Evolutionary conservation across 1,140 invertebrate genomes (phyloP), one percentile per base, ranked within the genome.

Genomic region (Berghia stephanieae): DNA sequence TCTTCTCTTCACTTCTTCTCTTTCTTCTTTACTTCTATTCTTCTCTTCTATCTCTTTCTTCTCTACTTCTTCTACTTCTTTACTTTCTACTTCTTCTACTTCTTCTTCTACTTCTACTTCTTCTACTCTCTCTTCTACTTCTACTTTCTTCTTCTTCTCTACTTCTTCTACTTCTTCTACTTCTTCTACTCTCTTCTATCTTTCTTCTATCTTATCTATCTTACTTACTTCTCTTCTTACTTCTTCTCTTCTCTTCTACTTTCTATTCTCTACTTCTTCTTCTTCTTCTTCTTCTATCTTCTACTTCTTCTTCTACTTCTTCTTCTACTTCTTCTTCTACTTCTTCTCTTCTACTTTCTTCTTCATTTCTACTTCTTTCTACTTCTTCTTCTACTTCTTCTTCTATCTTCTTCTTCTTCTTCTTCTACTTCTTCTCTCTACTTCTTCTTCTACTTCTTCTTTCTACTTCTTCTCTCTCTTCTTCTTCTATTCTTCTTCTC

Each of bases 81-180:
- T 63, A 27, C 27, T 63, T 8, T 21, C 27, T 18, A 16, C 27
- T 18, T 10, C 27, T 18, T 63, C 55, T 60, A 24, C 6, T 6
- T 60, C 55, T 10, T n/a, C 55, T 60, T n/a, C 55, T 60, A 8
- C 55, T 60, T n/a, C 55, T 60, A 24, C 55, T 60, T 60, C 55
- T 60, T 60, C 55, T 60, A 24, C 55, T 60, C 31, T 31, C n/a
- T n/a, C 55, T 60, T 60, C 55, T n/a, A 24, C 55, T 60, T 60
- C 55, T 60, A 24, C 55, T 60, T 60, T 31, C n/a, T n/a, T 31
- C 31, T 60, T 31, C 31, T 60, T 31, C 31, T 60, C 55, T 60
- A 24, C 55, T n/a, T n/a, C 55, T 60, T n/a, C 55, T 60, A 8
- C 55, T 60, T 60, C 55, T 60, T 60, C 55, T 60, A 8, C 55